Conservation (phyloP, 2,113 vertebrate genomes). For the Pygoscelis antarcticus region DNA sequence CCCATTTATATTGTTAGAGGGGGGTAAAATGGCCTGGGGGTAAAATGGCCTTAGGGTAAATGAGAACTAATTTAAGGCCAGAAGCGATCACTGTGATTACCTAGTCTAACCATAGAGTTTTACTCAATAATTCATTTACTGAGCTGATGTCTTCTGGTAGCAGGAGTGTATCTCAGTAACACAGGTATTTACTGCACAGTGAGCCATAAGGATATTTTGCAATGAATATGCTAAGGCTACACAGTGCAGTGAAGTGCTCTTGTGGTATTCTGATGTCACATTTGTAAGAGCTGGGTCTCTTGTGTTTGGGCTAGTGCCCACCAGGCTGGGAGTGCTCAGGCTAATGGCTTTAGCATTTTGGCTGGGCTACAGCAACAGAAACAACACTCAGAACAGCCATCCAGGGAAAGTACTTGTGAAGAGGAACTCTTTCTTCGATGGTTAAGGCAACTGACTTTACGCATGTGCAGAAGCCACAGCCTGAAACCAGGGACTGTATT, state of each 20-base stretch:
- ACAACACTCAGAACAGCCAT: not conserved
- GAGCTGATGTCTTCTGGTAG: not conserved
- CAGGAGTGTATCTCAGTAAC: not conserved
- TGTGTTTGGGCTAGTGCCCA: not conserved
- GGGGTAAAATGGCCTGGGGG: not conserved
- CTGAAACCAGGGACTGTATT: not conserved
- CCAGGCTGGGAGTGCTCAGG: not conserved
- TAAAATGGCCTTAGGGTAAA: constrained; percentile 24
- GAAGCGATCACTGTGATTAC: constrained; percentile 16
- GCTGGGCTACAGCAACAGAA: not conserved
- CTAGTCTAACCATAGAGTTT: not conserved
- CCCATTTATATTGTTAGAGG: constrained; percentile 15
- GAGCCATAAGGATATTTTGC: not conserved
- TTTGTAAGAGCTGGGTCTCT: not conserved
- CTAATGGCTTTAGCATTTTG: not conserved
- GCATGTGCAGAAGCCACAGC: rapidly evolving
- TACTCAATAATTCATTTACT: constrained; percentile 6
- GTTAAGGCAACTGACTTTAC: not conserved
- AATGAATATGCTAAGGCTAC: not conserved
- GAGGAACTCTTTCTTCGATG: not conserved
- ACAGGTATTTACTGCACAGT: not conserved
- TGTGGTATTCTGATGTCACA: not conserved
- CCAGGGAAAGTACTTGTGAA: not conserved
- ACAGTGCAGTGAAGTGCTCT: not conserved
- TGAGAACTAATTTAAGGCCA: constrained; percentile 25